Evolutionary conservation across 30 jellyfish, hydroid and myxozoan species (phyloP), one percentile per base, ranked within the genome.

Genomic region (Pelagia noctiluca): DNA sequence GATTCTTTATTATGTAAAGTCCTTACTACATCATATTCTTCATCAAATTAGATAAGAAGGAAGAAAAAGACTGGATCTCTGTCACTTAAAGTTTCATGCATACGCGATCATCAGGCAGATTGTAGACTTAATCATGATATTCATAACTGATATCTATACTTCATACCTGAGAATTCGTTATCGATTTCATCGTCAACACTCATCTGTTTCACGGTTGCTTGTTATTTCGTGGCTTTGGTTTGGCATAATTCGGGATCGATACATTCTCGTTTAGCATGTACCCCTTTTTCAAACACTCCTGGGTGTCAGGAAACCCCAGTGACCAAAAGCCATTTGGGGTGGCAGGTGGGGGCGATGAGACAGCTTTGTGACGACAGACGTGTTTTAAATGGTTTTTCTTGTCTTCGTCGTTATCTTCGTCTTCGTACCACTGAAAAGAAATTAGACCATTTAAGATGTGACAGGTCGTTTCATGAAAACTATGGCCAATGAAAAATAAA

Each of bases 251-350:
- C 0, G 98, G 98, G 35, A 92, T 61, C 26, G 97, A n/a, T 57
- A 52, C 87, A 31, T 86, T 78, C 65, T 92, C 98, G 48, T 86
- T 86, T 3, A 85, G 60, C 95, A 92, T 78, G 30, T 70, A 82
- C 16, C 96, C 95, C 35, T 93, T 93, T 38, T 83, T 82, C 47
- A 81, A 82, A 49, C 71, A 93, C 21, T 64, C 96, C 46, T 83
- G 98, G 0, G 97, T 93, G 8, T 67, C 67, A 2, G 97, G 98
- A 52, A 93, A 80, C 0, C 85, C 98, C 13, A 93, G 36, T 1
- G 86, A 79, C 98, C 98, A 93, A 53, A 93, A 87, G 1, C 88
- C 96, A 0, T 82, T 76, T 5, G 96, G 98, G 16, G 98, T 93
- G n/a, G 89, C 75, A 34, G 98, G 95, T 2, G 95, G 95, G 38